Evolutionary conservation across 2,113 vertebrate genomes (phyloP).

Genomic region (Myiozetetes cayanensis): DNA sequence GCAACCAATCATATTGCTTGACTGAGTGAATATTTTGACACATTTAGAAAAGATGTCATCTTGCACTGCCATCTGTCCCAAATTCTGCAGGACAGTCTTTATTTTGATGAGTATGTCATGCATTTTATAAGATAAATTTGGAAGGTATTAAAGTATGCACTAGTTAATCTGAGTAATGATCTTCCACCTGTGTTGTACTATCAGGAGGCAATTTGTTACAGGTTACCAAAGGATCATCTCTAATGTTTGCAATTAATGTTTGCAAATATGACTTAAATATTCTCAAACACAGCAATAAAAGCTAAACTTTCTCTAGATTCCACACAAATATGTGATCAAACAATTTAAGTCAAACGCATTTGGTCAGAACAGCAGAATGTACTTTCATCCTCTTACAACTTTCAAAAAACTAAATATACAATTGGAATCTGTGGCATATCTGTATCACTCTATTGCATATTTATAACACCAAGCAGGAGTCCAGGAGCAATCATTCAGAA

Average conservation of each 20-base stretch:
- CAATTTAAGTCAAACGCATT: neutral
- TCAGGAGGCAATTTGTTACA: neutral
- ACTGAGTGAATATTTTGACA: conserved; percentile 60
- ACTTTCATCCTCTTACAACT: neutral
- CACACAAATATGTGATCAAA: neutral
- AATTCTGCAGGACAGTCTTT: conserved; percentile 66
- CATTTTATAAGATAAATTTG: conserved; percentile 30
- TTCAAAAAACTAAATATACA: neutral
- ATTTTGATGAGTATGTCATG: conserved; percentile 50
- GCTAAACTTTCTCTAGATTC: neutral
- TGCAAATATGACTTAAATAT: neutral
- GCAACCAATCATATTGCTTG: conserved; percentile 25
- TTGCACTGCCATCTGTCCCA: conserved; percentile 66
- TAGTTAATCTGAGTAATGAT: conserved; percentile 20
- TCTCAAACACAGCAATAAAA: neutral
- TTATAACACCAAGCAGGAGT: neutral
- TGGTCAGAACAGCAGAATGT: neutral
- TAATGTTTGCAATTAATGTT: neutral
- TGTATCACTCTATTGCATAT: neutral
- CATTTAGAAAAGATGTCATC: conserved; percentile 64
- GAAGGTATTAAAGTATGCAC: neutral
- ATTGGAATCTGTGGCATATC: neutral
- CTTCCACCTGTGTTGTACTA: conserved; percentile 2
- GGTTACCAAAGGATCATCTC: neutral
- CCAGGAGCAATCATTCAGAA: neutral